A percentile compares a stretch with the other conserved stretches of the same genome.
Conservation (phyloP, 2,797 vertebrate genomes). For the Choloepus didactylus region DNA sequence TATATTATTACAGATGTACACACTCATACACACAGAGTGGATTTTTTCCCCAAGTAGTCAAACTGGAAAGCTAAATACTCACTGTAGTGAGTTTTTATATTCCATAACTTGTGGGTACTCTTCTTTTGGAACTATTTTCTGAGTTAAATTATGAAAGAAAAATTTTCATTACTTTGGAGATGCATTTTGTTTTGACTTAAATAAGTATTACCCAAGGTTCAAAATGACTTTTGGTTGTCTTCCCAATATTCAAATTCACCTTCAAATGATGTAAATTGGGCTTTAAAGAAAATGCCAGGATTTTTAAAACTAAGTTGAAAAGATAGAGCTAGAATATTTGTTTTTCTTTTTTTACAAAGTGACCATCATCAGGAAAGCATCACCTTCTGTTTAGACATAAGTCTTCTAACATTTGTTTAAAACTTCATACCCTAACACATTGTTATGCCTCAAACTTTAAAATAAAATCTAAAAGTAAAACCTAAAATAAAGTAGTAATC, state of each 20-base stretch:
- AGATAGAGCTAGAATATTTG: not conserved
- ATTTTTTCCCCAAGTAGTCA: not conserved
- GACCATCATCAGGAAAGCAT: not conserved
- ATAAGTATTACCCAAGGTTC: not conserved
- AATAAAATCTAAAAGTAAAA: not conserved
- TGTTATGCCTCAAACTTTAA: not conserved
- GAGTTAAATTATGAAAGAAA: not conserved
- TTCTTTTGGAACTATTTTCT: not conserved
- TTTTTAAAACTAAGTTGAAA: constrained; percentile 30
- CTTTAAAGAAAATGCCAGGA: not conserved
- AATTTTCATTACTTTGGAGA: not conserved
- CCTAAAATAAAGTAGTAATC: not conserved
- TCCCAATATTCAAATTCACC: not conserved
- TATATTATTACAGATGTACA: not conserved
- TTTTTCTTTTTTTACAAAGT: not conserved
- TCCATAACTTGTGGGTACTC: not conserved
- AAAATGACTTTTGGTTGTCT: not conserved
- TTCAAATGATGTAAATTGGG: not conserved
- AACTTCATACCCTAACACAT: not conserved
- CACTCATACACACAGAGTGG: not conserved
- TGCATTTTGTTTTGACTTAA: not conserved
- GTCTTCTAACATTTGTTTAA: not conserved
- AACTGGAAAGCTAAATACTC: not conserved
- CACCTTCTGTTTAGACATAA: not conserved
- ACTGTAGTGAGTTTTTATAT: not conserved